Evolutionary conservation across 2,888 invertebrate genomes (phyloP).

Genomic region (Folsomia manolachei): DNA sequence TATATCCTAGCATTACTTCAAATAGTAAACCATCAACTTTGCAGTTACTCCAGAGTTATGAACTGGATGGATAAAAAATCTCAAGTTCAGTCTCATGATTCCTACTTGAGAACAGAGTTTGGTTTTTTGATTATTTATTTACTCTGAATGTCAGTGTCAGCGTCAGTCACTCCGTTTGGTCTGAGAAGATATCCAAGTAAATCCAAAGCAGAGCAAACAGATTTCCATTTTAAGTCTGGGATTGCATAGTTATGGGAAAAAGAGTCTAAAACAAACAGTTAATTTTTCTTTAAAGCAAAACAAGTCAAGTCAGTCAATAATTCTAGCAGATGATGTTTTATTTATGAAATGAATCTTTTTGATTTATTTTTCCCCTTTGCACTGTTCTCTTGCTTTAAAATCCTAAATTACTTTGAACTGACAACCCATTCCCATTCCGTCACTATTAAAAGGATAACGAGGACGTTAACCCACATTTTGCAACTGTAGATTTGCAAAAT

Average conservation of each 20-base stretch:
- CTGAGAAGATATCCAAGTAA: background rate
- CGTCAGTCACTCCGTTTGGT: background rate
- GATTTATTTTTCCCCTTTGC: no score
- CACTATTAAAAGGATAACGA: no score
- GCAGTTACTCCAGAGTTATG: no score
- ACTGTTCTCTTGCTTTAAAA: no score
- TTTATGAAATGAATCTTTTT: background rate
- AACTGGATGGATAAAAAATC: no score
- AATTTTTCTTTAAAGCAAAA: conserved; percentile 2
- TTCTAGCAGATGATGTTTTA: background rate
- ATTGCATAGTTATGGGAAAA: background rate
- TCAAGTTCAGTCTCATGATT: no score
- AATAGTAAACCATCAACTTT: no score
- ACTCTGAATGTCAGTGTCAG: conserved; percentile 5
- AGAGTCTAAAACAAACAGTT: background rate
- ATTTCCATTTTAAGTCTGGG: background rate
- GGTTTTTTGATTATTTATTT: conserved; percentile 1
- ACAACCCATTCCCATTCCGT: no score
- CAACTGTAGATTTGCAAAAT: no score
- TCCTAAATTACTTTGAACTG: no score
- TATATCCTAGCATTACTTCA: no score
- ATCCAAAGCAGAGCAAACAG: background rate
- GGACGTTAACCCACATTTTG: no score
- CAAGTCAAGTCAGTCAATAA: conserved; percentile 1
- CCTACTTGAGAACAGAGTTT: background rate